These are phyloP conservation scores for Empis stercorea DNA, from an alignment of 2,888 invertebrate species.

Conservation along the genomic window DNA sequence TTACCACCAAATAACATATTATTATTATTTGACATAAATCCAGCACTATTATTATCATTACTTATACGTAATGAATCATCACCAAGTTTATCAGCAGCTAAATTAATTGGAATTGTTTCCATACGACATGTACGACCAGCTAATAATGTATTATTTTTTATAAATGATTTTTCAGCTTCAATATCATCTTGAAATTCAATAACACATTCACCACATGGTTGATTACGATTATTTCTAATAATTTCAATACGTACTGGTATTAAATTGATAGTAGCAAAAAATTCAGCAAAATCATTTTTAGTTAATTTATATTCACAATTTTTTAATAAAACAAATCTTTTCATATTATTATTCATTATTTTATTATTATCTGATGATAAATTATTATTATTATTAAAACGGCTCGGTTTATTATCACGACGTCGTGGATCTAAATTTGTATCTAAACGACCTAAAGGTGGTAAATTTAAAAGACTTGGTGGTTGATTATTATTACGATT, in stretches of 20 bases:
- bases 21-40: background rate
- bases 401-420: constrained; percentile 11
- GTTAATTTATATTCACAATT: constrained; percentile 62
- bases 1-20: background rate
- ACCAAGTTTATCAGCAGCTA: constrained; percentile 4
- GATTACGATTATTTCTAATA: constrained; percentile 53
- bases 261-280: constrained; percentile 63
- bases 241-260: constrained; percentile 67
- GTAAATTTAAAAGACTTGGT: constrained; percentile 20
- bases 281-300: constrained; percentile 67
- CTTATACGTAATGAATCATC: background rate
- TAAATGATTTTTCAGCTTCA: constrained; percentile 46
- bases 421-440: constrained; percentile 18
- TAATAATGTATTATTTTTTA: constrained; percentile 27
- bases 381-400: constrained; percentile 10
- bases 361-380: background rate
- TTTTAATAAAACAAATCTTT: constrained; percentile 51
- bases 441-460: constrained; percentile 6
- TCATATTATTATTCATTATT: constrained; percentile 3
- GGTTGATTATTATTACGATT: constrained; percentile 4
- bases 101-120: constrained; percentile 12
- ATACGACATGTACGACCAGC: constrained; percentile 17
- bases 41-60: background rate
- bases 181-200: constrained; percentile 65
- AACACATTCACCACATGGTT: constrained; percentile 73